A percentile compares a stretch with the other conserved stretches of the same genome.
Conservation (phyloP, 2,797 vertebrate species). For the Lagodon rhomboides region DNA sequence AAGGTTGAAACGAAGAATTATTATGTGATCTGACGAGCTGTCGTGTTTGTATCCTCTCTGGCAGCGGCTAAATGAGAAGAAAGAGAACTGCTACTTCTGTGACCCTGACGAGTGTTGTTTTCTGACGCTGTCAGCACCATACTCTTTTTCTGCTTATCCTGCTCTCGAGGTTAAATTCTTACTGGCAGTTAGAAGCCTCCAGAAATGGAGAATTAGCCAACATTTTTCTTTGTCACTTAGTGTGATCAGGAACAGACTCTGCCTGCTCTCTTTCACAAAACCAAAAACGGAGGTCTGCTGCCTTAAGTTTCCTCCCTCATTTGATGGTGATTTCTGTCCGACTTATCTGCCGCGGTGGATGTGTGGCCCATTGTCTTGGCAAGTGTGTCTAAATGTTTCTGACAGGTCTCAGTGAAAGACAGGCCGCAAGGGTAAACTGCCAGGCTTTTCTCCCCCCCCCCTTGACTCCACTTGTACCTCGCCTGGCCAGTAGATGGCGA, state of each 20-base stretch:
- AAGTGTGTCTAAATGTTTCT: constrained; percentile 84
- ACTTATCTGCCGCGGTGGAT: constrained; percentile 74
- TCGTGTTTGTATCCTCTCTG: constrained; percentile 50
- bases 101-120: constrained; percentile 64
- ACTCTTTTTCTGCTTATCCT: constrained; percentile 59
- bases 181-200: constrained; percentile 61
- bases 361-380: constrained; percentile 82
- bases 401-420: constrained; percentile 84
- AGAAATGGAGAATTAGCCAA: constrained; percentile 71
- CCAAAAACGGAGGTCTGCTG: constrained; percentile 44
- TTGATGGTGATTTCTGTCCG: constrained; percentile 73
- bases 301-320: constrained; percentile 61
- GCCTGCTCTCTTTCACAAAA: constrained; percentile 52
- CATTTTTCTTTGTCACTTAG: constrained; percentile 76
- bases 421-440: constrained; percentile 75
- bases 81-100: constrained; percentile 60
- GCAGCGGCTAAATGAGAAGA: constrained; percentile 63
- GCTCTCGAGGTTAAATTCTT: constrained; percentile 63
- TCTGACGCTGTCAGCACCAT: constrained; percentile 66
- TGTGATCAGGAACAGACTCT: constrained; percentile 72
- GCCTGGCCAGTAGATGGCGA: constrained; percentile 87
- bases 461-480: constrained; percentile 30
- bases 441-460: constrained; percentile 36
- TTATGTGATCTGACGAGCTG: constrained; percentile 60
- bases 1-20: constrained; percentile 60